phyloP scores from a whole-genome alignment of 2,888 invertebrate species.

The Mythimna impura region DNA sequence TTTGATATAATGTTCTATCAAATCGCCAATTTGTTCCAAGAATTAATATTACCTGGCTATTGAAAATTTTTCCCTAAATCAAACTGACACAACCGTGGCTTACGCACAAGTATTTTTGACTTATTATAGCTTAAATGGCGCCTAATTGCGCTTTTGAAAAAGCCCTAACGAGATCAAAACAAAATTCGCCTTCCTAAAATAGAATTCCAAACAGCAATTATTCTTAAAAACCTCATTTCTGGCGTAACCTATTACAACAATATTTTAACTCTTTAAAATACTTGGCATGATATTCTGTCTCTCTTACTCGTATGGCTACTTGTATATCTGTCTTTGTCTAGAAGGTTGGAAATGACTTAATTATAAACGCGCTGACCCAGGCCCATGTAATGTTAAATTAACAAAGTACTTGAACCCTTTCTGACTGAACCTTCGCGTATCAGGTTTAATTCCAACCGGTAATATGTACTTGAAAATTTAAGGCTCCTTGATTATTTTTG shows the following conservation, averaged over 20 bases:
- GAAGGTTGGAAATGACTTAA: conserved; percentile 59
- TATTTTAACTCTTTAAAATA: conserved; percentile 45
- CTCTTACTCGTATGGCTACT: conserved; percentile 3
- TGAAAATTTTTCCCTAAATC: too few species aligned
- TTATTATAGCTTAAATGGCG: background rate
- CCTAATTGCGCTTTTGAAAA: background rate
- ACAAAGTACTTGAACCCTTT: conserved; percentile 65
- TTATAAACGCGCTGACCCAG: conserved; percentile 66
- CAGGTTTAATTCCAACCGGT: conserved; percentile 42
- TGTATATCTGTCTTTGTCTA: conserved; percentile 38
- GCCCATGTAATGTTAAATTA: conserved; percentile 63
- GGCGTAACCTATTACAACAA: conserved; percentile 33
- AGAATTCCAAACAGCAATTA: conserved; percentile 17
- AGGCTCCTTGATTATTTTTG: conserved; percentile 36
- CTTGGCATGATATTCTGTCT: conserved; percentile 16
- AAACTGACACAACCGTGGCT: too few species aligned
- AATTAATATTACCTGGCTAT: too few species aligned
- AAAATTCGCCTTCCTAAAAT: conserved; percentile 1
- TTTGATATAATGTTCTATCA: too few species aligned
- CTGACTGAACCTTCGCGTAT: conserved; percentile 47
- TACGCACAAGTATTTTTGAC: background rate
- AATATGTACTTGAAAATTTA: conserved; percentile 50
- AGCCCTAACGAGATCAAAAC: background rate
- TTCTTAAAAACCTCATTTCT: conserved; percentile 27
- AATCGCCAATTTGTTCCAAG: too few species aligned